phyloP scores from a whole-genome alignment of 2,888 invertebrate species.

The Agrypnus murinus region DNA sequence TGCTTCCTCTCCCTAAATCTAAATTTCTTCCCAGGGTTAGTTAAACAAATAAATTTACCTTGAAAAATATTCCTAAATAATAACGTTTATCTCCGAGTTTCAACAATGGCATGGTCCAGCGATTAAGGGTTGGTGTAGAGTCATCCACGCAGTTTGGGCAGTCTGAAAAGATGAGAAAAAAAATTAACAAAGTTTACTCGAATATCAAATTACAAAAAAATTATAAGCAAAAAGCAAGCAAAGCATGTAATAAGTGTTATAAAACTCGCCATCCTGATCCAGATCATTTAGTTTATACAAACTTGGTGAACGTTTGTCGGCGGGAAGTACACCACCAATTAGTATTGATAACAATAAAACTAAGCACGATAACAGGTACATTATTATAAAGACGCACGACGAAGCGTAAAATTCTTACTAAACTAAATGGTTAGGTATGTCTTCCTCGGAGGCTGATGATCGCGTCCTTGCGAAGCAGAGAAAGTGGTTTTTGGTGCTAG shows the following conservation, averaged over 20 bases:
- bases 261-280: constrained; percentile 45
- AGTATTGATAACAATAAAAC: constrained; percentile 39
- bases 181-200: background rate
- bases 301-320: constrained; percentile 23
- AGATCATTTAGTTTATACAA: constrained; percentile 35
- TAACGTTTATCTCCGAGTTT: constrained; percentile 92
- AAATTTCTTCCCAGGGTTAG: background rate
- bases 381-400: constrained; percentile 46
- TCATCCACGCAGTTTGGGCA: constrained; percentile 89
- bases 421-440: constrained; percentile 49
- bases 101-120: constrained; percentile 93
- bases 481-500: constrained; percentile 54
- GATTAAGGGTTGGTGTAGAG: constrained; percentile 76
- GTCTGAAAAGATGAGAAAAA: constrained; percentile 73
- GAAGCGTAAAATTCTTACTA: constrained; percentile 43
- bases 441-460: constrained; percentile 53
- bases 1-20: background rate
- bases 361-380: constrained; percentile 45
- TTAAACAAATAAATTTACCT: constrained; percentile 78
- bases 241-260: constrained; percentile 19
- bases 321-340: constrained; percentile 29
- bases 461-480: constrained; percentile 54
- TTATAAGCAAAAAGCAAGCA: constrained; percentile 27
- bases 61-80: constrained; percentile 94
- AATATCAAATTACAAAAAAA: constrained; percentile 12